These are phyloP conservation scores for Probosciger aterrimus DNA, from an alignment of 2,113 vertebrate genomes.

Conservation along the genomic window DNA sequence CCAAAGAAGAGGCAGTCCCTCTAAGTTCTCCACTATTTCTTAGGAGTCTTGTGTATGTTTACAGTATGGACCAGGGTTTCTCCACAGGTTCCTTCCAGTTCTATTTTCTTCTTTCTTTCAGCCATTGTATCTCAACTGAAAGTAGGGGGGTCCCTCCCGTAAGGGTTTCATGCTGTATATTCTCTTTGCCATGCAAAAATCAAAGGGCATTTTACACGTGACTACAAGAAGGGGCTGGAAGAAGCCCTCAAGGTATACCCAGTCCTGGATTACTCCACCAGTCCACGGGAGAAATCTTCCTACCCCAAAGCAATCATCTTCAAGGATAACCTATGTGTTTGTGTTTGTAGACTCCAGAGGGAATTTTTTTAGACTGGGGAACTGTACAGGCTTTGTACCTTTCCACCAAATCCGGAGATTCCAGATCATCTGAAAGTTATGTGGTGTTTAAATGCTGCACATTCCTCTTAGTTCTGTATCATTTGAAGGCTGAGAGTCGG, in stretches of 20 bases:
- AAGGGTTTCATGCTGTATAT: background rate
- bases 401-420: background rate
- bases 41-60: background rate
- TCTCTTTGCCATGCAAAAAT: background rate
- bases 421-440: background rate
- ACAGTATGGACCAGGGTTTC: background rate
- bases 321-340: background rate
- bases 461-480: background rate
- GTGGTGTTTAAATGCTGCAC: background rate
- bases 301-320: background rate
- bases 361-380: background rate
- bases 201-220: background rate
- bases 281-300: background rate
- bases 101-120: background rate
- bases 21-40: background rate
- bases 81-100: background rate
- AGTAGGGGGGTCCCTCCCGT: background rate
- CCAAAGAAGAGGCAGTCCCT: background rate
- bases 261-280: background rate
- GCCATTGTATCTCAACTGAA: background rate
- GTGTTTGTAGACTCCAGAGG: background rate
- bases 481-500: background rate
- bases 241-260: background rate
- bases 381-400: background rate
- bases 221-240: background rate